Percentiles rank a stretch among this genome's conserved stretches.
Evolutionary conservation across 2,113 vertebrate genomes (phyloP).

Genomic region (Melierax canorus): DNA sequence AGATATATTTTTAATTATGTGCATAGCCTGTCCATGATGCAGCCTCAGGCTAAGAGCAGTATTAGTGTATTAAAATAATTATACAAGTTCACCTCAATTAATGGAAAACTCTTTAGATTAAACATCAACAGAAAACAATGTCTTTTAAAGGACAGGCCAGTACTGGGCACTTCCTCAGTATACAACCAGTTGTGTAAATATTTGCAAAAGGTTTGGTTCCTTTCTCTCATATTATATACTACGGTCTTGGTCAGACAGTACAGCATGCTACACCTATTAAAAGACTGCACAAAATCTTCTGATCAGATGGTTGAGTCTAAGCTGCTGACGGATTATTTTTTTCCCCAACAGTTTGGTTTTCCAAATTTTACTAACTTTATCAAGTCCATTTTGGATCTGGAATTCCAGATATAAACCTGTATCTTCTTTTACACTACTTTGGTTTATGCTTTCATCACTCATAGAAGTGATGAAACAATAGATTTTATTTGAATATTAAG

Average conservation of each 20-base stretch:
- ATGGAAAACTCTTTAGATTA: background rate
- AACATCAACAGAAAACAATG: background rate
- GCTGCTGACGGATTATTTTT: background rate
- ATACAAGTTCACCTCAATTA: background rate
- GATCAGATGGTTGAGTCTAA: background rate
- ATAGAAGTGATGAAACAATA: background rate
- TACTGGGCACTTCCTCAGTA: background rate
- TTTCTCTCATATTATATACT: background rate
- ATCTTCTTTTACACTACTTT: background rate
- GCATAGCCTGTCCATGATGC: background rate
- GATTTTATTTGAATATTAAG: background rate
- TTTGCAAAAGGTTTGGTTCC: background rate
- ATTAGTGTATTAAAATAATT: background rate
- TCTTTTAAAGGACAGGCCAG: background rate
- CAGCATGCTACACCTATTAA: background rate
- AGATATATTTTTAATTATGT: background rate
- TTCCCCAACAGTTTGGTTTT: background rate
- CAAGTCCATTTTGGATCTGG: background rate
- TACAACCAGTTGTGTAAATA: background rate
- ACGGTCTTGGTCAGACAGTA: accelerated
- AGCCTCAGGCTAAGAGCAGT: background rate
- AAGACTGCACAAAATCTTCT: background rate
- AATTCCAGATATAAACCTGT: background rate
- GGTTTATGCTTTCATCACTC: background rate
- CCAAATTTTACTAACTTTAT: background rate